Conservation (phyloP, 1,140 invertebrate genomes). For the Meloidogyne exigua region DNA sequence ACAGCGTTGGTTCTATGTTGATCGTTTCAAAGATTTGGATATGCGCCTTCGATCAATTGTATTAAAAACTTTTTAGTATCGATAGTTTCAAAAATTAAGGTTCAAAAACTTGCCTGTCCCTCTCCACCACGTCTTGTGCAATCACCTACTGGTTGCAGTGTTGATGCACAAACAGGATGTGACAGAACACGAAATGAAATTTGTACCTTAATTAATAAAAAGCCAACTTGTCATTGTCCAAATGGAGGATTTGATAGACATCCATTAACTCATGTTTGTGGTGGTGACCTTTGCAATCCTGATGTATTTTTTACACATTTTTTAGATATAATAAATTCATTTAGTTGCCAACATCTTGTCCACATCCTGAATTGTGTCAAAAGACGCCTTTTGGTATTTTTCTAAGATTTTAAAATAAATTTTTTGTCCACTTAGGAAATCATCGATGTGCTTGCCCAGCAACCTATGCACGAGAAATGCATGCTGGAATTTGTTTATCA, state of each 20-base stretch:
- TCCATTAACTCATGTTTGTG: conserved; percentile 59
- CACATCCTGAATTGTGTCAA: conserved; percentile 55
- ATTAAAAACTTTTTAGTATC: neutral
- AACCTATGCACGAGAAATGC: conserved; percentile 49
- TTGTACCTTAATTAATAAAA: conserved; percentile 47
- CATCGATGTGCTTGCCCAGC: conserved; percentile 57
- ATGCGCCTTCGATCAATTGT: conserved; percentile 60
- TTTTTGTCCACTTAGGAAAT: conserved; percentile 43
- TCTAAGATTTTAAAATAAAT: neutral
- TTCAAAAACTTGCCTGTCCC: conserved; percentile 61
- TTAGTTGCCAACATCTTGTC: conserved; percentile 56
- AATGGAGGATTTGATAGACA: conserved; percentile 52
- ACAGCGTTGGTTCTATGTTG: conserved; percentile 62
- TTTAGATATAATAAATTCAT: conserved; percentile 16
- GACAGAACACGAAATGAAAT: conserved; percentile 59
- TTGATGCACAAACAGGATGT: conserved; percentile 61
- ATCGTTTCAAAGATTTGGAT: conserved; percentile 63
- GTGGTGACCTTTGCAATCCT: conserved; percentile 61
- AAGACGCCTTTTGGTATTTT: conserved; percentile 41
- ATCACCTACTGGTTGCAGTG: conserved; percentile 45
- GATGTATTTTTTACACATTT: neutral
- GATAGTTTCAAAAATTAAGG: neutral
- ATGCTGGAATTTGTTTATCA: conserved; percentile 50
- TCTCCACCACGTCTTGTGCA: conserved; percentile 31
- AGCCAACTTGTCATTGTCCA: conserved; percentile 54